Evolutionary conservation across 2,113 vertebrate species (phyloP).

Genomic region (Pluvialis apricaria): DNA sequence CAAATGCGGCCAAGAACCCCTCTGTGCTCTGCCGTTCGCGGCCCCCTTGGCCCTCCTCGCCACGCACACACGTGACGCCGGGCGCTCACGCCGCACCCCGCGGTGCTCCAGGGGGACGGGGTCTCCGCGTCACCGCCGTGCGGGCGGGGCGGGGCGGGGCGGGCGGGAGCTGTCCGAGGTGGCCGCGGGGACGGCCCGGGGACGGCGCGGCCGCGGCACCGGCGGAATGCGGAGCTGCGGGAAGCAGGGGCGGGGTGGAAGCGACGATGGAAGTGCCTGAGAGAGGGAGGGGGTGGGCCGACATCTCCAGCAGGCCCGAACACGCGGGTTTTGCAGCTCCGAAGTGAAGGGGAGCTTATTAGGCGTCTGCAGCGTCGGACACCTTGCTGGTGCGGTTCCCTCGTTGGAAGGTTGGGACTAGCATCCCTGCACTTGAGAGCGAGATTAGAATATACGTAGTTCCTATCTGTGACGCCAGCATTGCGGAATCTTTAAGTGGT

Average conservation of each 20-base stretch:
- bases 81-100: no score
- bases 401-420: not conserved
- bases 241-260: no score
- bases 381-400: not conserved
- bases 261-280: no score
- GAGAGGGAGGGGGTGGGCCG: no score
- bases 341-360: not conserved
- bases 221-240: no score
- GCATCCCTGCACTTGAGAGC: accelerated
- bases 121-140: no score
- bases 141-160: no score
- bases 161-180: conserved; percentile 48
- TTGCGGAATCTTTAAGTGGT: not conserved
- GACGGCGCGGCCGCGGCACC: not conserved
- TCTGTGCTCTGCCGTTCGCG: accelerated
- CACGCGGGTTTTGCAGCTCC: not conserved
- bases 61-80: no score
- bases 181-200: accelerated
- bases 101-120: no score
- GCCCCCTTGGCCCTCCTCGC: no score
- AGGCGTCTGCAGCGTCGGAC: not conserved
- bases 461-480: not conserved
- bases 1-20: accelerated
- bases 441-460: not conserved
- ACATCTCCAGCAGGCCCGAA: not conserved